A percentile compares a stretch with the other conserved stretches of the same genome.
Conservation (phyloP, 2,113 vertebrate genomes). For the Elanoides forficatus region DNA sequence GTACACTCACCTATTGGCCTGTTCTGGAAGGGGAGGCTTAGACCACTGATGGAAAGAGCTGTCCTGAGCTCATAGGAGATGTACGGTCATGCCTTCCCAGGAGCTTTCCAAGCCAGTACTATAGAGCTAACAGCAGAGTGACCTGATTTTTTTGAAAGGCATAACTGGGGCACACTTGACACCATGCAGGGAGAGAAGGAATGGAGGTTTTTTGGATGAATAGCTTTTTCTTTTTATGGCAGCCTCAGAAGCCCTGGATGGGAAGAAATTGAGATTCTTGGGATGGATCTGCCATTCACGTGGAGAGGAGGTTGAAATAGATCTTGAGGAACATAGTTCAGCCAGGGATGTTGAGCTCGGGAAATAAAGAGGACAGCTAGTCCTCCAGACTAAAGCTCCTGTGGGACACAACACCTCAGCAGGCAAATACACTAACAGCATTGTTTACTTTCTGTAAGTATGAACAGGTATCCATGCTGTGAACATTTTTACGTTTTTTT, state of each 20-base stretch:
- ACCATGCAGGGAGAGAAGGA: neutral
- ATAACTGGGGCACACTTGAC: neutral
- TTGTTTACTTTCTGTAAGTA: neutral
- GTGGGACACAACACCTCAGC: neutral
- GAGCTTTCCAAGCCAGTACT: neutral
- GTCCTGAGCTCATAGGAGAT: neutral
- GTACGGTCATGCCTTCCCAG: neutral
- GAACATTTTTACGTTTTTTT: neutral
- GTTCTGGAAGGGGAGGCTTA: neutral
- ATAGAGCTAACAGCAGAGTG: neutral
- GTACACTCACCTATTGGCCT: neutral
- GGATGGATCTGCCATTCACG: neutral
- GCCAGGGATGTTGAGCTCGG: neutral
- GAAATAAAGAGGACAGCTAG: neutral
- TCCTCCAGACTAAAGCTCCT: neutral
- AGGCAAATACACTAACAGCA: neutral
- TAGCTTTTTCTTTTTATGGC: neutral
- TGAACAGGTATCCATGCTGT: neutral
- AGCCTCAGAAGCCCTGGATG: neutral
- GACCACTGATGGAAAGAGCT: neutral
- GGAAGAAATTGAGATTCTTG: neutral
- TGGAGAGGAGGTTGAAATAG: neutral
- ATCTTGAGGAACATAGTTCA: neutral
- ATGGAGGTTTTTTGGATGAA: neutral
- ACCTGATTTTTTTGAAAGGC: conserved; percentile 16